Base-by-base conservation (phyloP, 2,888 invertebrate species). In the Penaeus monodon region DNA sequence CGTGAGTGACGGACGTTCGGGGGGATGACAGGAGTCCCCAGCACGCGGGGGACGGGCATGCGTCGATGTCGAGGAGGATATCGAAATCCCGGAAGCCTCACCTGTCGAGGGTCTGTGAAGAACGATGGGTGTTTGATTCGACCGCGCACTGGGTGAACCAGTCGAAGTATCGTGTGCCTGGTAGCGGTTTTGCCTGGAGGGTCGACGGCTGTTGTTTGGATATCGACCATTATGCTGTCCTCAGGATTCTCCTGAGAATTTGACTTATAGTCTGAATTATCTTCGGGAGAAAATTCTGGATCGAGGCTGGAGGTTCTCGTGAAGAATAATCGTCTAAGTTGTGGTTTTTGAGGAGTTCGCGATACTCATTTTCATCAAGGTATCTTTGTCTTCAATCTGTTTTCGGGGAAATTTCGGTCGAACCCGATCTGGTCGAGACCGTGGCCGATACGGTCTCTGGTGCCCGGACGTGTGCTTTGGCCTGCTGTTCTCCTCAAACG, bases 331-430 rank as follows among this genome's bases (percentile, higher is more conserved):
- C 79, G 57, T 73, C 63, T 20, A 87, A 38, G 57, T 86, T 86
- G 68, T 86, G 86, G 70, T 86, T 86, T 0, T 82, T 27, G 29
- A 86, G 70, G 6, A 83, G 79, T 22, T 64, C 24, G 8, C 65
- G 38, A 27, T 85, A 85, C 6, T 65, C 73, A 3, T 22, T 73
- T 1, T 63, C 80, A 38, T 70, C 57, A 29, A 27, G 44, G 68
- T 33, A 14, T 79, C 44, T 22, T 64, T 27, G n/a, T 20, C 65
- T 24, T 20, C 57, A 12, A 17, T 17, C 57, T 57, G 57, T 14
- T 57, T 57, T 17, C 57, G 57, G 57, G 57, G 57, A 20, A 57
- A 57, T 20, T 57, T 57, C 17, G 57, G 20, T 57, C 57, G 57
- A 20, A 57, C 57, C 57, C 57, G 57, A 57, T 20, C 57, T 57